Percentiles rank a stretch among this genome's conserved stretches.
These are phyloP conservation scores for Orbicella faveolata DNA, from an alignment of 64 coral and sea anemone genomes.

Conservation along the genomic window DNA sequence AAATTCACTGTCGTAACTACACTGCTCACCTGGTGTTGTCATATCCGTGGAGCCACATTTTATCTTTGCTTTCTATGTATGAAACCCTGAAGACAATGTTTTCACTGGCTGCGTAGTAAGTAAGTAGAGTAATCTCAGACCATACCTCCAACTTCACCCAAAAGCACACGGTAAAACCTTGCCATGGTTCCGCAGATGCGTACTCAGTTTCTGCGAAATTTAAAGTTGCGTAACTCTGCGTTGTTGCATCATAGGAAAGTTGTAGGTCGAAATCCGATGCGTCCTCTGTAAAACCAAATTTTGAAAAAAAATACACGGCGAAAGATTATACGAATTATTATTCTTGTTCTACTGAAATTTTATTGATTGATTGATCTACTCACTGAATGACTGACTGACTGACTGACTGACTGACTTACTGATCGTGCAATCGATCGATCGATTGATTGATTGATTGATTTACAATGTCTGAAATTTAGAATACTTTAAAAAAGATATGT, in stretches of 20 bases:
- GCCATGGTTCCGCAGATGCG: not conserved
- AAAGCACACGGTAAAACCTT: not conserved
- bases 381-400: no score
- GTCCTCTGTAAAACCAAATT: not conserved
- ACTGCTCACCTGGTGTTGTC: not conserved
- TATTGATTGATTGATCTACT: no score
- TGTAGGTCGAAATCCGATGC: not conserved
- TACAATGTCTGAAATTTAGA: no score
- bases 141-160: not conserved
- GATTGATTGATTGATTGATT: no score
- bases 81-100: not conserved
- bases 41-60: not conserved
- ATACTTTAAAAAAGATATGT: no score
- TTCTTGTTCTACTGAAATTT: no score
- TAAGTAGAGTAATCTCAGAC: not conserved
- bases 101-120: not conserved
- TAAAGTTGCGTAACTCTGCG: not conserved
- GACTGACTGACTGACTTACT: no score
- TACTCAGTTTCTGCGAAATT: not conserved
- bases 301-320: not conserved
- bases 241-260: not conserved
- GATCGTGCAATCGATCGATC: no score
- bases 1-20: no score
- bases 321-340: no score
- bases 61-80: not conserved